phyloP scores from a whole-genome alignment of 1,140 invertebrate species.

The Arion vulgaris region DNA sequence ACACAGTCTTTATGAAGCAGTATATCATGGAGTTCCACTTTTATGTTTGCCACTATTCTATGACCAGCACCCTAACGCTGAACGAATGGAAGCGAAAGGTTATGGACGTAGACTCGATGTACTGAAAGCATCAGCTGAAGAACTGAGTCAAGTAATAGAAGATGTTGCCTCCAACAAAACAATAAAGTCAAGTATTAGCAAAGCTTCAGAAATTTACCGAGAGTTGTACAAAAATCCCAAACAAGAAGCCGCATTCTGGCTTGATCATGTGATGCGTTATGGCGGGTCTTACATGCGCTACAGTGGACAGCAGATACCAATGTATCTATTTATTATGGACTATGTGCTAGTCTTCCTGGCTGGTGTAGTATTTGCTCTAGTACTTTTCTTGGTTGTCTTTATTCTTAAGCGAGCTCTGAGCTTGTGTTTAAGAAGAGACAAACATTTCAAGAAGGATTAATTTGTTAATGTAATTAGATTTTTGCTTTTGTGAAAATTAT shows the following conservation, averaged over 20 bases:
- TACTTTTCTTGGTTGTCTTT: neutral
- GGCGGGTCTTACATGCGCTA: constrained; percentile 57
- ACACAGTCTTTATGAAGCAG: constrained; percentile 54
- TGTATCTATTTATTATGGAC: constrained; percentile 48
- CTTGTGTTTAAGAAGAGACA: neutral
- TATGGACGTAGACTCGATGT: constrained; percentile 25
- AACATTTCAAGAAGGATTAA: neutral
- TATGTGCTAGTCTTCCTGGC: neutral
- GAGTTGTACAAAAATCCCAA: neutral
- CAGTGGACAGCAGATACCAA: constrained; percentile 44
- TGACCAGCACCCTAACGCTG: constrained; percentile 47
- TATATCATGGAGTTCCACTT: constrained; percentile 57
- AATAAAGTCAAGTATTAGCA: neutral
- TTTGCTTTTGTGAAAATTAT: too few species aligned
- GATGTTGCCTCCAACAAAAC: neutral
- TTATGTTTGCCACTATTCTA: constrained; percentile 79
- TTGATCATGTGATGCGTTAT: constrained; percentile 53
- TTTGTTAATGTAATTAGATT: too few species aligned
- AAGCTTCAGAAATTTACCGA: neutral
- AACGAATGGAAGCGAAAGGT: constrained; percentile 36
- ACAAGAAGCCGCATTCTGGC: neutral
- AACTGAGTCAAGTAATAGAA: neutral
- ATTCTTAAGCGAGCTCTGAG: neutral
- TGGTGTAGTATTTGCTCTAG: neutral
- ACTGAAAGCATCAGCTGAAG: neutral